Evolutionary conservation across 2,113 vertebrate species (phyloP).

Genomic region (Phocoena phocoena): DNA sequence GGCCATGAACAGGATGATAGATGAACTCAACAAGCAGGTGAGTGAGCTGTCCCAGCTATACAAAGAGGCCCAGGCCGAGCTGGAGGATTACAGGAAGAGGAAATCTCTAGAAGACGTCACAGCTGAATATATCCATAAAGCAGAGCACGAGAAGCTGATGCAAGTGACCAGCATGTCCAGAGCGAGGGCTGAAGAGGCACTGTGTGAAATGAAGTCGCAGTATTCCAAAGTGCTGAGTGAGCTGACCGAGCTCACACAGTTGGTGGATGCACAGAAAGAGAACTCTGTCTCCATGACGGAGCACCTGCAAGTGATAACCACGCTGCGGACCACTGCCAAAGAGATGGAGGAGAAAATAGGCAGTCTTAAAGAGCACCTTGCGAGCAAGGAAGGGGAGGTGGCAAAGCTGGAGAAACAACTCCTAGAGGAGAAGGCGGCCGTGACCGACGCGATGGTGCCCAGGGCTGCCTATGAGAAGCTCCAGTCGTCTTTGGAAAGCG

Average conservation of each 20-base stretch:
- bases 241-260: constrained; percentile 86
- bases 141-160: constrained; percentile 86
- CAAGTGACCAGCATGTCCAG: constrained; percentile 81
- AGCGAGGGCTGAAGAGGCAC: constrained; percentile 87
- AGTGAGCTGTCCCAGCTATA: constrained; percentile 92
- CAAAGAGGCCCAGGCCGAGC: constrained; percentile 93
- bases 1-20: constrained; percentile 85
- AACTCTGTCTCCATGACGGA: constrained; percentile 89
- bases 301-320: constrained; percentile 90
- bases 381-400: constrained; percentile 86
- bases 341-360: constrained; percentile 89
- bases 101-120: constrained; percentile 82
- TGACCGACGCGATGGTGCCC: constrained; percentile 87
- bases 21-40: constrained; percentile 92
- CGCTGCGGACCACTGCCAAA: constrained; percentile 88
- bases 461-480: constrained; percentile 86
- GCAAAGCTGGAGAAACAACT: constrained; percentile 89
- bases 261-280: constrained; percentile 90
- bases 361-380: constrained; percentile 85
- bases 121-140: constrained; percentile 81
- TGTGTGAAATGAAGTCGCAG: constrained; percentile 87
- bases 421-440: constrained; percentile 84
- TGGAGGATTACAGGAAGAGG: constrained; percentile 85
- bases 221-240: constrained; percentile 85
- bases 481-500: constrained; percentile 85